A percentile compares a stretch with the other conserved stretches of the same genome.
Conservation (phyloP, 2,797 vertebrate species). For the Tachyglossus aculeatus region DNA sequence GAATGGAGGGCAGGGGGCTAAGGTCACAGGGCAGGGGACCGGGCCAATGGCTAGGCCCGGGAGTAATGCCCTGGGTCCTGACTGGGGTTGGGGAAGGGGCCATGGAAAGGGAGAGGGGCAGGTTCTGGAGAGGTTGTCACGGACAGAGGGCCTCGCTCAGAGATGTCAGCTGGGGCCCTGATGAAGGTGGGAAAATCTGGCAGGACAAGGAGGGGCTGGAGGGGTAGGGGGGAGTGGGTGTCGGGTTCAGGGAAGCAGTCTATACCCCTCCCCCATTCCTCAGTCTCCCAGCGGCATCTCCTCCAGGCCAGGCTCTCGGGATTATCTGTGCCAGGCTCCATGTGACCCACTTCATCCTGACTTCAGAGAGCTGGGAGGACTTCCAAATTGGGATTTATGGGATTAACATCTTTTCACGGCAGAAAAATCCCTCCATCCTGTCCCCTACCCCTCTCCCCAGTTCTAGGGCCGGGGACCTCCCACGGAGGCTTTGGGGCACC, state of each 20-base stretch:
- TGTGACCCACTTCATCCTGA: conserved; percentile 68
- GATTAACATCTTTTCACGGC: conserved; percentile 67
- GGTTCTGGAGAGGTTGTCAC: neutral
- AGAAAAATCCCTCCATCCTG: conserved; percentile 46
- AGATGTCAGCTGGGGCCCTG: neutral
- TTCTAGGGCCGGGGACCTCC: conserved; percentile 56
- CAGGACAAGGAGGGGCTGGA: neutral
- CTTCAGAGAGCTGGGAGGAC: conserved; percentile 68
- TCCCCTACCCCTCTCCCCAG: conserved; percentile 14
- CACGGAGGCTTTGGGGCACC: conserved; percentile 54
- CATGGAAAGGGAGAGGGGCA: neutral
- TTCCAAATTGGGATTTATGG: conserved; percentile 73
- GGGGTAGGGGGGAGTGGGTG: neutral
- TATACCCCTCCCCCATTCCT: neutral
- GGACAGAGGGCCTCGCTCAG: neutral
- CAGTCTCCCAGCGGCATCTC: conserved; percentile 22
- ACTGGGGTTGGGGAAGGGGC: neutral
- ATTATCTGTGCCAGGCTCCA: conserved; percentile 64
- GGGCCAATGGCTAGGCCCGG: no score
- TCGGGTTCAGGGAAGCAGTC: neutral
- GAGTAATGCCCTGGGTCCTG: no score
- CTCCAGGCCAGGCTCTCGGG: conserved; percentile 40
- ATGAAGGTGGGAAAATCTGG: neutral
- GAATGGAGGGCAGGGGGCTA: no score
- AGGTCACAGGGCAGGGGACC: no score